Conservation (phyloP, 2,797 vertebrate genomes). For the Alosa sapidissima region DNA sequence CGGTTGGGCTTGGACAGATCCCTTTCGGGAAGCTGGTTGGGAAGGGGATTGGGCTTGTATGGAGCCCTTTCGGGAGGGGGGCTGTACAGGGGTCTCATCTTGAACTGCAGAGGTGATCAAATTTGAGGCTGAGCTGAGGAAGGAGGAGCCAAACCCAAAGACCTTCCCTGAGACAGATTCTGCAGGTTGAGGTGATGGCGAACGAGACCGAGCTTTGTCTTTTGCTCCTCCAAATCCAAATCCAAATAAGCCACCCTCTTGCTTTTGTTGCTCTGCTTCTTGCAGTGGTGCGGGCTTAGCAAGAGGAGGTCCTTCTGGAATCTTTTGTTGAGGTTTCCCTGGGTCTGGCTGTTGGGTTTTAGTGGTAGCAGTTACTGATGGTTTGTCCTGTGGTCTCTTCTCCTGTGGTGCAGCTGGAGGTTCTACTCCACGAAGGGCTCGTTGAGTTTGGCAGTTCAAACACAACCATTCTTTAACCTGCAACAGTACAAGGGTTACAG, state of each 20-base stretch:
- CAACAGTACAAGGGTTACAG: slow-evolving; percentile 34
- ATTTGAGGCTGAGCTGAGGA: slow-evolving; percentile 83
- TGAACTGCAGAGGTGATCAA: slow-evolving; percentile 79
- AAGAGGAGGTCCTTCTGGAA: slow-evolving; percentile 48
- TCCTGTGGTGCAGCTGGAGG: background rate
- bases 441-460: slow-evolving; percentile 94
- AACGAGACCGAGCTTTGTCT: slow-evolving; percentile 72
- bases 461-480: slow-evolving; percentile 95
- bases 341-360: slow-evolving; percentile 27
- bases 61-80: slow-evolving; percentile 62
- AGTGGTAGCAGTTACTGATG: background rate
- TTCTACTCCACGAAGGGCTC: slow-evolving; percentile 70
- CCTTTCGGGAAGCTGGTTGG: slow-evolving; percentile 65
- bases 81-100: slow-evolving; percentile 77
- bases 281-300: slow-evolving; percentile 60
- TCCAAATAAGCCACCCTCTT: slow-evolving; percentile 61
- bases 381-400: slow-evolving; percentile 5
- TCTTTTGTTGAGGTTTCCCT: slow-evolving; percentile 51
- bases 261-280: slow-evolving; percentile 58
- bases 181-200: slow-evolving; percentile 71
- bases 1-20: slow-evolving; percentile 51
- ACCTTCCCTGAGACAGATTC: slow-evolving; percentile 79
- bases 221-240: slow-evolving; percentile 68
- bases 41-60: slow-evolving; percentile 44
- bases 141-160: slow-evolving; percentile 88